Conservation (phyloP, 2,797 vertebrate genomes). For the Sebastes flavidus region DNA sequence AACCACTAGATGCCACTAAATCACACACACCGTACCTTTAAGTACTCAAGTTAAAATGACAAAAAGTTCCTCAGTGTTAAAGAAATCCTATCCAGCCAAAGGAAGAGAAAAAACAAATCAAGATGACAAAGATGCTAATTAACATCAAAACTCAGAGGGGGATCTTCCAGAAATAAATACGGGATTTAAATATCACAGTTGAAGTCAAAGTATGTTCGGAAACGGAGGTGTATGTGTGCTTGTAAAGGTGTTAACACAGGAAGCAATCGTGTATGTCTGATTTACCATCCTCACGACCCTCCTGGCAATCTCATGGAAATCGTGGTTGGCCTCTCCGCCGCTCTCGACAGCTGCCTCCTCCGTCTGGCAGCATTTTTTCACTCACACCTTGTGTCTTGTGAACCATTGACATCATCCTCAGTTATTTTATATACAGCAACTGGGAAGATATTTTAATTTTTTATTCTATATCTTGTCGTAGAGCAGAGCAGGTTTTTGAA, state of each 20-base stretch:
- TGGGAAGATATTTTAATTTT: not conserved
- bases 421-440: not conserved
- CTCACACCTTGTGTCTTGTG: not conserved
- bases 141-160: not conserved
- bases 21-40: rapidly evolving
- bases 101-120: not conserved
- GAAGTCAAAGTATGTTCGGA: not conserved
- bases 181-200: not conserved
- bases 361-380: not conserved
- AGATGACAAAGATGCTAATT: not conserved
- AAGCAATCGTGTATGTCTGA: not conserved
- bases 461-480: too few relatives aligned
- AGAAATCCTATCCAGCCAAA: not conserved
- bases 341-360: not conserved
- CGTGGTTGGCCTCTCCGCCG: not conserved
- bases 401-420: not conserved
- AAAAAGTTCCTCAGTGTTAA: not conserved
- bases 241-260: not conserved
- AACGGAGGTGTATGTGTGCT: not conserved
- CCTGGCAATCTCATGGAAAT: not conserved
- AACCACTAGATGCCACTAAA: too few relatives aligned
- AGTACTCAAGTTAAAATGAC: not conserved
- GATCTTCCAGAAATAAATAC: not conserved
- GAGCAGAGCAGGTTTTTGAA: not conserved
- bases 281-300: not conserved